A percentile compares a stretch with the other conserved stretches of the same genome.
These are phyloP conservation scores for Knipowitschia caucasica DNA, from an alignment of 2,797 vertebrate genomes.

Conservation along the genomic window DNA sequence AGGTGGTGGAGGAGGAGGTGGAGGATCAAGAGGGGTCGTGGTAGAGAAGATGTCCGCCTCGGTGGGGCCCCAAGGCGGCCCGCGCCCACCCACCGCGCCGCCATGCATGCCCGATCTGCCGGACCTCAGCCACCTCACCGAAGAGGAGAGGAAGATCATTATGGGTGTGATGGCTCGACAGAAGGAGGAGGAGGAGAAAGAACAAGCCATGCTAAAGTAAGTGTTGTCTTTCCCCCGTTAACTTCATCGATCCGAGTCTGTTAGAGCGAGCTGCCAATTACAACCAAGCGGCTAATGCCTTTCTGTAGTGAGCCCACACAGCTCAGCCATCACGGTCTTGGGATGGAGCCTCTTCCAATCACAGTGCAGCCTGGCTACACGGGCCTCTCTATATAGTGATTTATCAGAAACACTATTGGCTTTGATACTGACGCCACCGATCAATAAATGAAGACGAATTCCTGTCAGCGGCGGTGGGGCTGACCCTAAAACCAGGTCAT, in stretches of 20 bases:
- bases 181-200: slow-evolving; percentile 95
- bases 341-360: slow-evolving; percentile 6
- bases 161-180: slow-evolving; percentile 98
- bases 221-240: slow-evolving; percentile 43
- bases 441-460: slow-evolving; percentile 25
- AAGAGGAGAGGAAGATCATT: slow-evolving; percentile 97
- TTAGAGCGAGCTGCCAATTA: slow-evolving; percentile 18
- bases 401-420: background rate
- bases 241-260: slow-evolving; percentile 11
- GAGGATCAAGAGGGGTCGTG: slow-evolving; percentile 52
- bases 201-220: slow-evolving; percentile 99
- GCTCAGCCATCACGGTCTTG: slow-evolving; percentile 2
- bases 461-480: slow-evolving; percentile 17
- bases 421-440: slow-evolving; percentile 10
- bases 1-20: slow-evolving; percentile 37
- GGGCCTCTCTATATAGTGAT: background rate
- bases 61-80: slow-evolving; percentile 90
- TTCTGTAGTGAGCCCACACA: slow-evolving; percentile 22
- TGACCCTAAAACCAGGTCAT: slow-evolving; percentile 62
- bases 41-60: slow-evolving; percentile 88
- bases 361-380: background rate
- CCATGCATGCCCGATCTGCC: slow-evolving; percentile 91
- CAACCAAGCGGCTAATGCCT: slow-evolving; percentile 15
- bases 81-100: slow-evolving; percentile 90
- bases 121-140: slow-evolving; percentile 98